Conservation (phyloP, 2,888 invertebrate genomes). For the Galerucella nymphaeae region DNA sequence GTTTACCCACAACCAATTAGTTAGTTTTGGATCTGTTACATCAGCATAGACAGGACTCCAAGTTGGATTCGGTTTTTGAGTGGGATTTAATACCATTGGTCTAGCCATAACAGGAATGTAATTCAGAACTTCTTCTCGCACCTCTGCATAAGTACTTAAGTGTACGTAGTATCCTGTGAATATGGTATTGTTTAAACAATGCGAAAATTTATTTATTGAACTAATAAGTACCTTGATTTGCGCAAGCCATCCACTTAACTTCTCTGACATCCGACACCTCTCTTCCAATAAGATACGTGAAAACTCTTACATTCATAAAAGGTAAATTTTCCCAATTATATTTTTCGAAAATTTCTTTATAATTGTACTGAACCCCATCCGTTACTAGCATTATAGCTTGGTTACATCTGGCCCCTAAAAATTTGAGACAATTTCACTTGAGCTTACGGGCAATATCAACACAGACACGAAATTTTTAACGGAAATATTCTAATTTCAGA, state of each 20-base stretch:
- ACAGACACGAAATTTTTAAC: too few species aligned
- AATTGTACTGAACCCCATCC: slow-evolving; percentile 97
- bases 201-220: background rate
- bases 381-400: slow-evolving; percentile 99
- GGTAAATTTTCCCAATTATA: slow-evolving; percentile 85
- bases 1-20: slow-evolving; percentile 90
- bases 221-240: slow-evolving; percentile 78
- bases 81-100: slow-evolving; percentile 88
- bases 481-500: too few species aligned
- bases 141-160: slow-evolving; percentile 95
- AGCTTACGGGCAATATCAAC: too few species aligned
- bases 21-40: slow-evolving; percentile 89
- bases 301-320: slow-evolving; percentile 92
- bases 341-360: slow-evolving; percentile 89
- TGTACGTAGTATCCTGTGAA: slow-evolving; percentile 90
- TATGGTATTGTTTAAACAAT: background rate
- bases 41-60: slow-evolving; percentile 99
- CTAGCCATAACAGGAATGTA: slow-evolving; percentile 97
- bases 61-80: slow-evolving; percentile 84
- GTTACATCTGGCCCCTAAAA: slow-evolving; percentile 73
- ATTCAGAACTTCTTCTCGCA: slow-evolving; percentile 93
- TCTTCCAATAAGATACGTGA: slow-evolving; percentile 94
- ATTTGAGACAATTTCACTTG: background rate
- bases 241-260: slow-evolving; percentile 98
- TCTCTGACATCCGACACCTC: slow-evolving; percentile 89